These are phyloP conservation scores for Propithecus coquereli DNA, from an alignment of 2,113 vertebrate species.

Conservation along the genomic window DNA sequence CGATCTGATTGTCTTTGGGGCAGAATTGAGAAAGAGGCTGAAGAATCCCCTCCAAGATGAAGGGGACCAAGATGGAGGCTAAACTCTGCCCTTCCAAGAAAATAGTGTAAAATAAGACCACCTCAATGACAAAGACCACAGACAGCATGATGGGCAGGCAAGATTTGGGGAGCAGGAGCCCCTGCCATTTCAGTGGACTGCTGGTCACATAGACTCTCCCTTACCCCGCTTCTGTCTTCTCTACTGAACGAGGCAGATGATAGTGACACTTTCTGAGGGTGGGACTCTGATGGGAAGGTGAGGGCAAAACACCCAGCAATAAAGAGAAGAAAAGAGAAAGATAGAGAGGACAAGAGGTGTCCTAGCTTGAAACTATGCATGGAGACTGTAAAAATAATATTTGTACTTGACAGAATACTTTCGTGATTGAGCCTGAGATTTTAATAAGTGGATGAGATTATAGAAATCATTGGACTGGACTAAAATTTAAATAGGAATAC, in stretches of 20 bases:
- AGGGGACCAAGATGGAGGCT: background rate
- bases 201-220: background rate
- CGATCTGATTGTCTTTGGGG: background rate
- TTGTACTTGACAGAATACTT: conserved; percentile 14
- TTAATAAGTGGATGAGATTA: conserved; percentile 22
- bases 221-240: background rate
- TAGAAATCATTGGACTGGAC: background rate
- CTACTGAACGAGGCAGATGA: background rate
- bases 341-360: background rate
- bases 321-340: background rate
- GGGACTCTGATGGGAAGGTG: background rate
- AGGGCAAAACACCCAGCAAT: background rate
- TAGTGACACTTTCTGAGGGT: background rate
- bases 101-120: background rate
- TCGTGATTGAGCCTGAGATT: background rate
- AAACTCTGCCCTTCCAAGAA: background rate
- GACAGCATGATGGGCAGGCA: background rate
- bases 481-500: conserved; percentile 38
- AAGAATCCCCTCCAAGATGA: background rate
- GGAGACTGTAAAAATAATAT: background rate
- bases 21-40: background rate
- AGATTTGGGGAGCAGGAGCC: background rate
- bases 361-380: background rate
- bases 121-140: background rate
- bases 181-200: background rate